Conservation (phyloP, 1,140 invertebrate genomes). For the Stenopsyche tienmushanensis region DNA sequence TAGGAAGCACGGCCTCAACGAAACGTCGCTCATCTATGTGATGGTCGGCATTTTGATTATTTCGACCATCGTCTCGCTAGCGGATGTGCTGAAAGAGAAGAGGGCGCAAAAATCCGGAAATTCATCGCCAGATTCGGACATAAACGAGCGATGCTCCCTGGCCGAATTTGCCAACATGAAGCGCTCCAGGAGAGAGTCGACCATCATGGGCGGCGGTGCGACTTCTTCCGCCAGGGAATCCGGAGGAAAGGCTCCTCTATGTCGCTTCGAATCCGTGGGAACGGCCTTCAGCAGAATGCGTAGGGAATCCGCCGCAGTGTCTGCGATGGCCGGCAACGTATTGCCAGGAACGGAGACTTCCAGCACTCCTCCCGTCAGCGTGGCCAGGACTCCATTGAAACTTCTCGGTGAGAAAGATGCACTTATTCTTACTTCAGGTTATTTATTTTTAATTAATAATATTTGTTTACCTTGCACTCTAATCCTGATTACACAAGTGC, state of each 20-base stretch:
- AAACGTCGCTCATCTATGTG: conserved; percentile 14
- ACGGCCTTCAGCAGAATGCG: conserved; percentile 32
- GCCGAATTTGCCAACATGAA: conserved; percentile 37
- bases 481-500: too few relatives aligned
- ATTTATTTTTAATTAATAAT: background rate
- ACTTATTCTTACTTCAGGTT: background rate
- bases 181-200: conserved; percentile 33
- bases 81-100: conserved; percentile 25
- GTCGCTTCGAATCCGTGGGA: conserved; percentile 30
- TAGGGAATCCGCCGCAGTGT: conserved; percentile 20
- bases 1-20: conserved; percentile 12
- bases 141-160: conserved; percentile 26
- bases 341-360: conserved; percentile 31
- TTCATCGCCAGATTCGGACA: conserved; percentile 1
- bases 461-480: too few relatives aligned
- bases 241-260: conserved; percentile 2
- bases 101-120: conserved; percentile 13
- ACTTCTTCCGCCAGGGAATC: background rate
- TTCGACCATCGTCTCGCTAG: conserved; percentile 11
- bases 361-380: conserved; percentile 12
- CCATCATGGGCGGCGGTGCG: background rate
- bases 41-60: conserved; percentile 22
- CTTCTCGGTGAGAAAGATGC: conserved; percentile 28
- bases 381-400: conserved; percentile 29
- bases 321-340: background rate